Conservation (phyloP, 2,797 vertebrate species). For the Acanthornis magna region DNA sequence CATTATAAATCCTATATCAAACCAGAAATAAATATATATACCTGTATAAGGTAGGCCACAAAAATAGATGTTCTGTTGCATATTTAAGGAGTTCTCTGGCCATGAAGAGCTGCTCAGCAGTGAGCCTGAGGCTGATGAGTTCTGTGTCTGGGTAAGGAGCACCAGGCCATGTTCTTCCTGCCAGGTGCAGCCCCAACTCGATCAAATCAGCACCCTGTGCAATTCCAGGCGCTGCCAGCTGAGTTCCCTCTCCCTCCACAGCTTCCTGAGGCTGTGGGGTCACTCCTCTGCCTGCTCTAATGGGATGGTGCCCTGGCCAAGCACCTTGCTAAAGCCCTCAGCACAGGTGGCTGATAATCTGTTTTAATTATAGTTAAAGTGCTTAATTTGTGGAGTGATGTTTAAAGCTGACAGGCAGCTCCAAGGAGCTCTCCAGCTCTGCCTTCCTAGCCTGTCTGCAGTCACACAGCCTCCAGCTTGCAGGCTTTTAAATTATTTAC, state of each 20-base stretch:
- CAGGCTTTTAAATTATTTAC: background rate
- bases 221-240: background rate
- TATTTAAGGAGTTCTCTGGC: background rate
- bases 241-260: background rate
- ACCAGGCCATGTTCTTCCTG: accelerated
- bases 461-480: background rate
- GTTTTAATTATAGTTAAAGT: constrained; percentile 5
- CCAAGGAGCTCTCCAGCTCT: too few relatives aligned
- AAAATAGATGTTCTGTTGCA: accelerated
- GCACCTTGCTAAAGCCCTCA: constrained; percentile 1
- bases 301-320: background rate
- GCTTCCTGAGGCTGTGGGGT: background rate
- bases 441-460: background rate
- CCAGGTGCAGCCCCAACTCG: accelerated
- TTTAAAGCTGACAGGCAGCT: background rate
- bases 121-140: background rate
- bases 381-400: constrained; percentile 13
- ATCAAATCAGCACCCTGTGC: background rate
- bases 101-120: background rate
- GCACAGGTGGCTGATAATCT: constrained; percentile 32
- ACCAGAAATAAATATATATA: too few relatives aligned
- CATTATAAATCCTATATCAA: too few relatives aligned
- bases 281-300: accelerated
- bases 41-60: background rate
- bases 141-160: accelerated